A percentile compares a stretch with the other conserved stretches of the same genome.
Conservation (phyloP, 2,888 invertebrate genomes). For the Drosophila monieri region DNA sequence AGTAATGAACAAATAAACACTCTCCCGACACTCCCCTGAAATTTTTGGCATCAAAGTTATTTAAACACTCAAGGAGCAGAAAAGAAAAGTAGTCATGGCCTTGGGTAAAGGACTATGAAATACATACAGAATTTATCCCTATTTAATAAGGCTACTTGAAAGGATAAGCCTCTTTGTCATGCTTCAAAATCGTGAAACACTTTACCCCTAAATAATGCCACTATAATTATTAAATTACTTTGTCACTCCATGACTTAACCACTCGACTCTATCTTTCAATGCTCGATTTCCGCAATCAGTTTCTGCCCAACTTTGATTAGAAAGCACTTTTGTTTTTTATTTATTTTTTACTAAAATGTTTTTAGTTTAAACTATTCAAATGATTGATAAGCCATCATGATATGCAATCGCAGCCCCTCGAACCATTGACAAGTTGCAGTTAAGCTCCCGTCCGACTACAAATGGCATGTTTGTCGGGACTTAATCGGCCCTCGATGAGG, state of each 20-base stretch:
- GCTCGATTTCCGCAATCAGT: conserved; percentile 11
- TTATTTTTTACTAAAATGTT: background rate
- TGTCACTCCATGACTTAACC: background rate
- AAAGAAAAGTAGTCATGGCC: conserved; percentile 2
- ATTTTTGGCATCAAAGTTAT: conserved; percentile 20
- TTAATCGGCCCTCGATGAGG: conserved; percentile 7
- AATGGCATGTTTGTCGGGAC: conserved; percentile 21
- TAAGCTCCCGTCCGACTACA: conserved; percentile 35
- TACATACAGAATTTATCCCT: background rate
- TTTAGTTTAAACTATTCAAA: conserved; percentile 8
- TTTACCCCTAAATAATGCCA: background rate
- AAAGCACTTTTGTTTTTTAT: background rate
- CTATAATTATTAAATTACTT: conserved; percentile 1
- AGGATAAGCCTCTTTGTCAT: background rate
- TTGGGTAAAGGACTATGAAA: background rate
- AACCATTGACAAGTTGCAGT: conserved; percentile 23
- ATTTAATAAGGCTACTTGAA: background rate
- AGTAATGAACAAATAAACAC: conserved; percentile 54
- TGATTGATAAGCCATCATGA: background rate
- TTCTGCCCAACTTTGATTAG: conserved; percentile 17
- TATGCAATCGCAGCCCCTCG: conserved; percentile 25
- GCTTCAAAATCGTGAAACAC: background rate
- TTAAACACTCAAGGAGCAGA: conserved; percentile 30
- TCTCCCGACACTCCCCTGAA: conserved; percentile 45
- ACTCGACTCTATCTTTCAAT: background rate